A percentile compares a stretch with the other conserved stretches of the same genome.
Evolutionary conservation across 2,888 invertebrate species (phyloP).

Genomic region (Anodontia alba): DNA sequence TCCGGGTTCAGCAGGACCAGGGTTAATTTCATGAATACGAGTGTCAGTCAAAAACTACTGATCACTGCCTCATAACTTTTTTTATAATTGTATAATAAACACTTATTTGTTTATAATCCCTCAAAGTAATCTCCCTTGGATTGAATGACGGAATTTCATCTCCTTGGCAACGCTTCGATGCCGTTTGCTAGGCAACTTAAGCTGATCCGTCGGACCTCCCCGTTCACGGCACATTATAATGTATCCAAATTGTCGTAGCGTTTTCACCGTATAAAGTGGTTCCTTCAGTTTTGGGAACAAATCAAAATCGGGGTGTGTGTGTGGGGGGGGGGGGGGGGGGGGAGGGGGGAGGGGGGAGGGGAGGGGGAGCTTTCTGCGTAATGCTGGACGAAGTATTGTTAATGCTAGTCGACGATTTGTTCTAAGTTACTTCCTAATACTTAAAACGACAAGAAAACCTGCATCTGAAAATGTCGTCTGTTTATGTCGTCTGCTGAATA

Average conservation of each 20-base stretch:
- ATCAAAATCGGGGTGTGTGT: neutral
- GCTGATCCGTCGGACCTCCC: neutral
- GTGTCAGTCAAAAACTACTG: neutral
- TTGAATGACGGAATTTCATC: neutral
- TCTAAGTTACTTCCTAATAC: neutral
- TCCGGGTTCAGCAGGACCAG: too few species aligned
- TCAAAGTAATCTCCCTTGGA: constrained; percentile 20
- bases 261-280: neutral
- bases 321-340: neutral
- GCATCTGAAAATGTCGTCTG: too few species aligned
- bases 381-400: constrained; percentile 2
- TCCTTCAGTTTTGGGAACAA: neutral
- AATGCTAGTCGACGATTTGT: neutral
- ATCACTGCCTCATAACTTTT: neutral
- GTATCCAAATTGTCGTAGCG: neutral
- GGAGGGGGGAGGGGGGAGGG: neutral
- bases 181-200: constrained; percentile 11
- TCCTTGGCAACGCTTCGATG: neutral
- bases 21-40: too few species aligned
- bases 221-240: neutral
- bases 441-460: too few species aligned
- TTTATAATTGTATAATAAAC: neutral
- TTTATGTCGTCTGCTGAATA: too few species aligned
- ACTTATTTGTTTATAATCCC: constrained; percentile 12
- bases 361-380: neutral